Conservation (phyloP, 1,140 invertebrate genomes). For the Protaetia brevitarsis region DNA sequence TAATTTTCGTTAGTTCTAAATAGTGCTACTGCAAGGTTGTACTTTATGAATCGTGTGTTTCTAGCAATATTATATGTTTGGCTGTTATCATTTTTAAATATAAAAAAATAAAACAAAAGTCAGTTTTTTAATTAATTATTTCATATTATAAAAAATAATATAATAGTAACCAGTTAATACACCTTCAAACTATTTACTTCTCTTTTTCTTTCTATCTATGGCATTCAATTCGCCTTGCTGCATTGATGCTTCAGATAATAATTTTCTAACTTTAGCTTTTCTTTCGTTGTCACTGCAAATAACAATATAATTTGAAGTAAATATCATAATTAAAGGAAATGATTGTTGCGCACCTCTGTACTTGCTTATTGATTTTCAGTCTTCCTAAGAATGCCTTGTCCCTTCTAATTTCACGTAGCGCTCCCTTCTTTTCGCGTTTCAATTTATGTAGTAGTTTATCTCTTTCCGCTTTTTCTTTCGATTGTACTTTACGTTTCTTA, state of each 20-base stretch:
- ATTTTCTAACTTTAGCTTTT: conserved; percentile 80
- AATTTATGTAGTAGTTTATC: conserved; percentile 77
- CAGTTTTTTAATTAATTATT: too few relatives aligned
- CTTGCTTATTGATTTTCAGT: conserved; percentile 75
- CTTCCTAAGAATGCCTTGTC: conserved; percentile 82
- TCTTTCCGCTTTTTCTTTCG: conserved; percentile 66
- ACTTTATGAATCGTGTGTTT: too few relatives aligned
- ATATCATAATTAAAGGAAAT: background rate
- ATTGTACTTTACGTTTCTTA: conserved; percentile 61
- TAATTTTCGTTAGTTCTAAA: too few relatives aligned
- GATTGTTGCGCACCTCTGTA: conserved; percentile 61
- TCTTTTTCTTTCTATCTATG: conserved; percentile 61
- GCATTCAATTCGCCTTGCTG: conserved; percentile 83
- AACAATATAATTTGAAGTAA: conserved; percentile 23
- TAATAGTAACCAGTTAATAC: conserved; percentile 17
- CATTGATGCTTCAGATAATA: conserved; percentile 72
- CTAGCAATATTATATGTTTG: too few relatives aligned
- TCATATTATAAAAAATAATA: conserved; percentile 9
- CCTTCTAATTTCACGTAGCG: conserved; percentile 81
- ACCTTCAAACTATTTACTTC: conserved; percentile 29
- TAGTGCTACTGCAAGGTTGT: too few relatives aligned
- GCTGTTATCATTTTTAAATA: too few relatives aligned
- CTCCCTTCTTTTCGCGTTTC: conserved; percentile 88
- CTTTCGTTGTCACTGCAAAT: conserved; percentile 67
- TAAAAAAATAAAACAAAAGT: too few relatives aligned